Conservation (phyloP, 2,113 vertebrate genomes). For the Menura novaehollandiae region DNA sequence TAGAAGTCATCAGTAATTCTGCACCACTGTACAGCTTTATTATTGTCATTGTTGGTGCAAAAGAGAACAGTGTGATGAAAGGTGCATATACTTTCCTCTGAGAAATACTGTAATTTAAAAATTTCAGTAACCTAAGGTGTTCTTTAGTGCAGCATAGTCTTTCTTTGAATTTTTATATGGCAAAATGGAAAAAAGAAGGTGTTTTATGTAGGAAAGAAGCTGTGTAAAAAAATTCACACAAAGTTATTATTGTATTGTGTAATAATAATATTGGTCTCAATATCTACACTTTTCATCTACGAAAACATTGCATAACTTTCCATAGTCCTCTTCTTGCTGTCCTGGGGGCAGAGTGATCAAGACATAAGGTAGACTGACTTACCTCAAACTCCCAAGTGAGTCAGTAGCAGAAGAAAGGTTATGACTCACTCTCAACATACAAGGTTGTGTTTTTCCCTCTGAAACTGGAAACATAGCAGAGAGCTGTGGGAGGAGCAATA, state of each 20-base stretch:
- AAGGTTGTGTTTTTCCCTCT: conserved; percentile 40
- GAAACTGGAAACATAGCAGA: conserved; percentile 10
- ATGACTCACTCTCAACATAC: conserved; percentile 24
- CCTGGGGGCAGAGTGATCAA: not conserved
- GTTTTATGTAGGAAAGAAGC: not conserved
- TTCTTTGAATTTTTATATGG: not conserved
- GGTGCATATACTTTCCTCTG: not conserved
- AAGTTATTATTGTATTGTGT: not conserved
- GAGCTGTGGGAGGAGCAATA: conserved; percentile 18
- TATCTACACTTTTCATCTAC: not conserved
- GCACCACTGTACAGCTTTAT: not conserved
- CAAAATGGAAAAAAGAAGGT: not conserved
- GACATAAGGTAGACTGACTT: conserved; percentile 37
- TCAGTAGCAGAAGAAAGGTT: conserved; percentile 26
- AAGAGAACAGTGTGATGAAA: not conserved
- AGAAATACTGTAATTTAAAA: not conserved
- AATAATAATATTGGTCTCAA: not conserved
- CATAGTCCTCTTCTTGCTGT: not conserved
- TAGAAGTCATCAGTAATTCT: not conserved
- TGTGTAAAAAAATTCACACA: not conserved
- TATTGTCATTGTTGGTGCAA: not conserved
- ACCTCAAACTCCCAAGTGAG: conserved; percentile 47
- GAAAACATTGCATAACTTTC: conserved; percentile 24
- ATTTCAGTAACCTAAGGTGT: not conserved
- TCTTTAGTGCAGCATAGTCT: not conserved